phyloP scores from a whole-genome alignment of 2,888 invertebrate genomes.

The Stegophylla sp. region DNA sequence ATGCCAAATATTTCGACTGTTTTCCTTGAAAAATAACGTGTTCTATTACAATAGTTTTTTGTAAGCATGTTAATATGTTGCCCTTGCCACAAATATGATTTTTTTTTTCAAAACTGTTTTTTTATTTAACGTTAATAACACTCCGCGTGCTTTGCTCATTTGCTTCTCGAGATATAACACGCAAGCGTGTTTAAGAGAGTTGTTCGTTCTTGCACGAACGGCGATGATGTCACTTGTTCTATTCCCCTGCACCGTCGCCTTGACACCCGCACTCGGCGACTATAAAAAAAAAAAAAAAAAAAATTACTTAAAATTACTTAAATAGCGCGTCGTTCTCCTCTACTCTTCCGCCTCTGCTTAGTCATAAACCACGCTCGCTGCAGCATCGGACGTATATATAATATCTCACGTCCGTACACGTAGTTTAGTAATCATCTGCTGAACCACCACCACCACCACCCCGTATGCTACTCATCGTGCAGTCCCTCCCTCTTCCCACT shows the following conservation, averaged over 20 bases:
- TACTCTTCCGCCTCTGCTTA: neutral
- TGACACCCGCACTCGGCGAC: constrained; percentile 29
- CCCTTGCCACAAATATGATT: too few species aligned
- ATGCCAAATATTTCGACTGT: too few species aligned
- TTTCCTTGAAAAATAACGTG: too few species aligned
- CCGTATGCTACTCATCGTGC: neutral
- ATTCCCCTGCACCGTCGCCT: neutral
- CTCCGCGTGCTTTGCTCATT: neutral
- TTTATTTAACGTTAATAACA: too few species aligned
- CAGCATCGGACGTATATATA: neutral
- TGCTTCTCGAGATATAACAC: constrained; percentile 4
- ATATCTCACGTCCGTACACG: neutral
- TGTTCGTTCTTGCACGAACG: constrained; percentile 8
- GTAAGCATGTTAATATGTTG: too few species aligned
- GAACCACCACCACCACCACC: neutral
- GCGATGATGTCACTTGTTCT: constrained; percentile 45
- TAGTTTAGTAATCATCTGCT: constrained; percentile 35
- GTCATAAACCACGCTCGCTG: neutral
- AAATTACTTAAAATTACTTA: constrained; percentile 10
- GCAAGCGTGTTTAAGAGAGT: constrained; percentile 12
- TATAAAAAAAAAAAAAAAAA: neutral
- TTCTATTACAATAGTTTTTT: too few species aligned
- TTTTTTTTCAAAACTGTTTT: too few species aligned
- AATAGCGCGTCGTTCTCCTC: constrained; percentile 1
- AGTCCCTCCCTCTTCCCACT: neutral